phyloP scores from a whole-genome alignment of 2,113 vertebrate genomes.

The Orthonyx spaldingii region DNA sequence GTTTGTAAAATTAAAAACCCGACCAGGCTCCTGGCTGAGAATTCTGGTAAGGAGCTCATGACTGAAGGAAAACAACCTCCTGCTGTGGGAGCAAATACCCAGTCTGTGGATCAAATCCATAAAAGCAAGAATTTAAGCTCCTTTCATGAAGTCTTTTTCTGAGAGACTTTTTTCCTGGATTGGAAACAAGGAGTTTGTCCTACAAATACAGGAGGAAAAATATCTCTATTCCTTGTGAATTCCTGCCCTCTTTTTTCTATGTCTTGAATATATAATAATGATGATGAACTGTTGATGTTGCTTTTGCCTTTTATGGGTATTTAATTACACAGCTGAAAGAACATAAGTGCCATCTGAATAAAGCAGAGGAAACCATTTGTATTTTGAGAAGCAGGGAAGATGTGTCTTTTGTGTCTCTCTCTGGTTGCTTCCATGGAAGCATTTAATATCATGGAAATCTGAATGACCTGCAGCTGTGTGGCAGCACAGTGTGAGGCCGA shows the following conservation, averaged over 20 bases:
- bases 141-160: not conserved
- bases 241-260: not conserved
- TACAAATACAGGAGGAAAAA: not conserved
- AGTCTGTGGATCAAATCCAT: not conserved
- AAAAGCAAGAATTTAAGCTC: not conserved
- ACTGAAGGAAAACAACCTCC: not conserved
- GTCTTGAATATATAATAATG: not conserved
- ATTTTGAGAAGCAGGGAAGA: slow-evolving; percentile 21
- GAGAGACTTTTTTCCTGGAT: not conserved
- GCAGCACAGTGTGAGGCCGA: not conserved
- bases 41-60: not conserved
- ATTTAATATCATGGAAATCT: not conserved
- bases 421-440: slow-evolving; percentile 7
- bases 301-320: slow-evolving; percentile 5
- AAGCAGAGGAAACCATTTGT: slow-evolving; percentile 40
- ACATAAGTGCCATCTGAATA: slow-evolving; percentile 5
- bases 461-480: slow-evolving; percentile 40
- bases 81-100: not conserved
- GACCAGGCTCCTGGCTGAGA: not conserved
- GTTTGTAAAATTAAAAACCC: not conserved
- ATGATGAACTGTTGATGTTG: slow-evolving; percentile 14
- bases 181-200: not conserved
- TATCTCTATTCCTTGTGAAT: not conserved
- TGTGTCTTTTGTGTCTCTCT: not conserved
- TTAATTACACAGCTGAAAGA: slow-evolving; percentile 47